These are phyloP conservation scores for Willisornis vidua DNA, from an alignment of 2,113 vertebrate species.

Conservation along the genomic window DNA sequence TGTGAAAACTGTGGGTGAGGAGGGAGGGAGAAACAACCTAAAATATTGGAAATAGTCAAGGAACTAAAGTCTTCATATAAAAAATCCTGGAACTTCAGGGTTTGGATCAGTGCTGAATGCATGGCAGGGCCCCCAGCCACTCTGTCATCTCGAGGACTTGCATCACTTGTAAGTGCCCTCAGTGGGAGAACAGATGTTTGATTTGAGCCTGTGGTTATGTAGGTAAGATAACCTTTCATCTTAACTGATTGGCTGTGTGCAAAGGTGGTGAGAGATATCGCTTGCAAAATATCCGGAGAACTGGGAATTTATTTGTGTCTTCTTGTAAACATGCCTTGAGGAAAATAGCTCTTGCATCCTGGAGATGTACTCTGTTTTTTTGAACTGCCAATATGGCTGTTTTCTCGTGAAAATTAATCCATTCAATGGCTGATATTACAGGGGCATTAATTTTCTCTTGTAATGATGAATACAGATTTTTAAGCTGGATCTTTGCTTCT, in stretches of 20 bases:
- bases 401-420: not conserved
- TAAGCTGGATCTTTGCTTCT: not conserved
- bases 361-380: not conserved
- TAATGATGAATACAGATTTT: not conserved
- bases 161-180: not conserved
- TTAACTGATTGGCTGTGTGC: not conserved
- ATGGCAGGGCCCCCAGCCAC: fast-evolving
- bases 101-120: not conserved
- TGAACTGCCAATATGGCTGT: not conserved
- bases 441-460: not conserved
- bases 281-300: not conserved
- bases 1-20: not conserved
- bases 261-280: not conserved
- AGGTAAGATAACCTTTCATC: not conserved
- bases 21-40: not conserved
- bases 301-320: not conserved
- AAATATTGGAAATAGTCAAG: not conserved
- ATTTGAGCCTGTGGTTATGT: not conserved
- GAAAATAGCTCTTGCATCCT: not conserved
- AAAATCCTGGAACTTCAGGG: fast-evolving
- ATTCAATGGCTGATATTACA: not conserved
- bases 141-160: not conserved
- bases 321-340: not conserved
- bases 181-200: not conserved
- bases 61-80: not conserved